Evolutionary conservation across 2,113 vertebrate genomes (phyloP).

Genomic region (Dasyornis broadbenti): DNA sequence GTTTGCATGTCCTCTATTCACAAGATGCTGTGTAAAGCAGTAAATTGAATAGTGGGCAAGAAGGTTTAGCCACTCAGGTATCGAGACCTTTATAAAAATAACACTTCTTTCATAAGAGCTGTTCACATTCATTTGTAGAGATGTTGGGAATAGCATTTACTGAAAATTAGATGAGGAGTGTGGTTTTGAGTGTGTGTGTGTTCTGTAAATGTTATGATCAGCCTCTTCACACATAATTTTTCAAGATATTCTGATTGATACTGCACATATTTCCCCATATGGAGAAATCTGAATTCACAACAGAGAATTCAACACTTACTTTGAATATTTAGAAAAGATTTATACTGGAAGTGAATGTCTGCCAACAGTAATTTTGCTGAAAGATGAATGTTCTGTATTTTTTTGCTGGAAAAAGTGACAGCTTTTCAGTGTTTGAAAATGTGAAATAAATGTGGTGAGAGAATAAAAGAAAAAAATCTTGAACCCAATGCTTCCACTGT

Average conservation of each 20-base stretch:
- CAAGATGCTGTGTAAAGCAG: background rate
- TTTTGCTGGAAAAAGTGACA: background rate
- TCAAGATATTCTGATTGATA: conserved; percentile 54
- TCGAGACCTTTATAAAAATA: background rate
- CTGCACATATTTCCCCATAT: conserved; percentile 50
- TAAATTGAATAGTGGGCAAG: background rate
- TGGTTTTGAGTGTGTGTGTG: conserved; percentile 17
- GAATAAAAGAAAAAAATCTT: conserved; percentile 6
- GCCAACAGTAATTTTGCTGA: conserved; percentile 37
- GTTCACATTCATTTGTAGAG: background rate
- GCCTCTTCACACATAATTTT: conserved; percentile 56
- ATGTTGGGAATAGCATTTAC: background rate
- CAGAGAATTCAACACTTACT: conserved; percentile 39
- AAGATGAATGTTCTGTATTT: background rate
- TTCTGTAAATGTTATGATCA: conserved; percentile 65
- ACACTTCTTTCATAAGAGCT: background rate
- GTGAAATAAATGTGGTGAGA: conserved; percentile 7
- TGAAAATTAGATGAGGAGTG: background rate
- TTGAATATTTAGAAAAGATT: conserved; percentile 46
- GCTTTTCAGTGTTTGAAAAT: conserved; percentile 31
- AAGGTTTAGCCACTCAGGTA: background rate
- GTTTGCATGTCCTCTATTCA: background rate
- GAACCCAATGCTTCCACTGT: background rate
- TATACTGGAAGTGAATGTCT: conserved; percentile 38
- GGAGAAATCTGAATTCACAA: conserved; percentile 50